Conservation (phyloP, 2,797 vertebrate species). For the Pygocentrus nattereri region DNA sequence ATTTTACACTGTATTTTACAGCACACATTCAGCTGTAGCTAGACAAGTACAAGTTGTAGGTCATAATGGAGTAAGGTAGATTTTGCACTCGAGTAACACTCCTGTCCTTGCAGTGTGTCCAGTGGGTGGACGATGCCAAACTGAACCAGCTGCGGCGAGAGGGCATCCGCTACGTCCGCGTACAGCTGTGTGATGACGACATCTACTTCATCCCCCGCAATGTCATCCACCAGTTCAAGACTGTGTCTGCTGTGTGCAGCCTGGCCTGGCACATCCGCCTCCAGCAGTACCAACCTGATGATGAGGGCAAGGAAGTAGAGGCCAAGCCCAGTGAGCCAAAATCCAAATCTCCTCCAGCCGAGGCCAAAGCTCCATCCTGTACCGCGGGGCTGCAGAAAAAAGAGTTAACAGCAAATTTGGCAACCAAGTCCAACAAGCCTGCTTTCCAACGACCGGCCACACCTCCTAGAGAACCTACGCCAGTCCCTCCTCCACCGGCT, state of each 20-base stretch:
- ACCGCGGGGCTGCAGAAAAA: neutral
- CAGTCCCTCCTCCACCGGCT: conserved; percentile 64
- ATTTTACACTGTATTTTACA: neutral
- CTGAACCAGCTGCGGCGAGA: conserved; percentile 98
- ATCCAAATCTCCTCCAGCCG: conserved; percentile 66
- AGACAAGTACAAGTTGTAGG: neutral
- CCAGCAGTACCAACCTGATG: conserved; percentile 87
- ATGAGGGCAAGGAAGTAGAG: conserved; percentile 66
- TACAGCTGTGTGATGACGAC: conserved; percentile 95
- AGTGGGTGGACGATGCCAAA: conserved; percentile 96
- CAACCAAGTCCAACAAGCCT: conserved; percentile 68
- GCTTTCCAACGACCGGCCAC: conserved; percentile 73
- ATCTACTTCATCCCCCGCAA: conserved; percentile 99
- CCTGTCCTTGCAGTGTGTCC: conserved; percentile 71
- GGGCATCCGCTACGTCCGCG: conserved; percentile 92
- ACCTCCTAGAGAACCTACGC: conserved; percentile 68
- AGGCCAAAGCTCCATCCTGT: conserved; percentile 59
- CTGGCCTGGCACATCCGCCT: conserved; percentile 98
- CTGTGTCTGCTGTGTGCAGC: conserved; percentile 97
- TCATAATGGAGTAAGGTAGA: neutral
- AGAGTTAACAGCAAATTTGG: neutral
- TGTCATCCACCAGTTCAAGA: conserved; percentile 99
- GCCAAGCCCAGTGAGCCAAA: conserved; percentile 61
- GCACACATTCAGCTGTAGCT: neutral
- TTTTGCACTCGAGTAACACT: neutral